A percentile compares a stretch with the other conserved stretches of the same genome.
phyloP scores from a whole-genome alignment of 1,140 invertebrate species.

The Oreohelix idahoensis region DNA sequence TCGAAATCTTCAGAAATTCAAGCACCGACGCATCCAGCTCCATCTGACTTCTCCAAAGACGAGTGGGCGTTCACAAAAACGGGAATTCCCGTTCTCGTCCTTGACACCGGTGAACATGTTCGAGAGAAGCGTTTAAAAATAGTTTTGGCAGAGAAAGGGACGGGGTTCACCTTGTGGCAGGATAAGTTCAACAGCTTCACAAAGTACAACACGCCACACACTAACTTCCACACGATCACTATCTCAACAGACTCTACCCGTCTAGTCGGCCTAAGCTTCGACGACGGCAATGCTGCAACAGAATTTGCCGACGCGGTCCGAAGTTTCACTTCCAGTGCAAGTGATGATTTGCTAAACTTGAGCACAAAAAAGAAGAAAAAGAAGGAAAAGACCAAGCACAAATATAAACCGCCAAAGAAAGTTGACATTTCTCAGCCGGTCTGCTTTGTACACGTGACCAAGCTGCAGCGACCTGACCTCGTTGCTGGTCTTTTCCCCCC shows the following conservation, averaged over 20 bases:
- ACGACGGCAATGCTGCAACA: constrained; percentile 81
- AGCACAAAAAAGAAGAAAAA: constrained; percentile 72
- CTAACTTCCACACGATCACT: constrained; percentile 88
- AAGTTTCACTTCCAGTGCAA: constrained; percentile 82
- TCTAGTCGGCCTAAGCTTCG: constrained; percentile 83
- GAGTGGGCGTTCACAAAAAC: constrained; percentile 85
- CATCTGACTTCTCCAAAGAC: constrained; percentile 45
- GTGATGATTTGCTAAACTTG: constrained; percentile 83
- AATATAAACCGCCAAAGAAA: constrained; percentile 80
- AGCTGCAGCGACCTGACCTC: constrained; percentile 78
- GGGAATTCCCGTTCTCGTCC: constrained; percentile 85
- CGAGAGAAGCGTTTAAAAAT: constrained; percentile 83
- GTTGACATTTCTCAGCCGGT: constrained; percentile 89
- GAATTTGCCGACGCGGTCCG: constrained; percentile 81
- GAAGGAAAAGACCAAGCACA: constrained; percentile 58
- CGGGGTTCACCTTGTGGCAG: constrained; percentile 88
- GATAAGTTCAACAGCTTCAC: constrained; percentile 83
- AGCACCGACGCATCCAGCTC: background rate
- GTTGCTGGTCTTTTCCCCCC: constrained; percentile 21
- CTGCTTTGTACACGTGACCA: constrained; percentile 89
- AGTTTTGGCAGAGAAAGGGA: constrained; percentile 85
- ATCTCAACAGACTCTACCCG: constrained; percentile 79
- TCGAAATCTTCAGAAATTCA: background rate
- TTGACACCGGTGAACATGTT: constrained; percentile 82
- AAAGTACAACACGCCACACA: constrained; percentile 76